These are phyloP conservation scores for Trichogramma dendrolimi DNA, from an alignment of 2,888 invertebrate genomes.

Conservation along the genomic window DNA sequence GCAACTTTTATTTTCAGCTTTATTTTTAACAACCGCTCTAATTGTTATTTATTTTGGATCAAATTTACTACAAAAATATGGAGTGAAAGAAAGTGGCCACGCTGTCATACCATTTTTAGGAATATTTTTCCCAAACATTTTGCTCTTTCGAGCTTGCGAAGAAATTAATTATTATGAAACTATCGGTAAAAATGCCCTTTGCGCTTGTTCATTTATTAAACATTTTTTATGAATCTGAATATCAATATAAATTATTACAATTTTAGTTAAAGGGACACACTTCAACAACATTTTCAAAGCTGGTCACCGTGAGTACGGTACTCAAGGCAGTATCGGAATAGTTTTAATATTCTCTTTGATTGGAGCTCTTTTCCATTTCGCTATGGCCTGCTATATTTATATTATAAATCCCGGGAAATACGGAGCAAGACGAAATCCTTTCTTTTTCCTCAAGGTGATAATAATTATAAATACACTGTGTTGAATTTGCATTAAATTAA, in stretches of 20 bases:
- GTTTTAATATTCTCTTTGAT: constrained; percentile 66
- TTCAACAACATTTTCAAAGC: constrained; percentile 48
- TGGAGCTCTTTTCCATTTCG: constrained; percentile 65
- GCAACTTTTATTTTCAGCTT: constrained; percentile 15
- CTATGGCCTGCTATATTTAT: constrained; percentile 78
- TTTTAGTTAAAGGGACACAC: constrained; percentile 46
- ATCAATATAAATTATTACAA: constrained; percentile 4
- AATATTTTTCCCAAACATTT: constrained; percentile 42
- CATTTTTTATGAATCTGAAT: background rate
- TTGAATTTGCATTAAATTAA: background rate
- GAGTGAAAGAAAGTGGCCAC: background rate
- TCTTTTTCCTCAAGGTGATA: constrained; percentile 56
- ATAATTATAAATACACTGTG: background rate
- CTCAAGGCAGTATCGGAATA: constrained; percentile 55
- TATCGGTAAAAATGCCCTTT: constrained; percentile 34
- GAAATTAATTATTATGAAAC: constrained; percentile 44
- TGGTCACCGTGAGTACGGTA: constrained; percentile 26
- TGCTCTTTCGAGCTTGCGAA: constrained; percentile 38
- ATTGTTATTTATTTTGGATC: constrained; percentile 17
- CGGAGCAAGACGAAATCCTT: constrained; percentile 76
- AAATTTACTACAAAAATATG: constrained; percentile 4
- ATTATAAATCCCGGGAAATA: constrained; percentile 79
- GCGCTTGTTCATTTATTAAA: background rate
- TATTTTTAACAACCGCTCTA: constrained; percentile 13
- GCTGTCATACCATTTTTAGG: constrained; percentile 36